Evolutionary conservation across 2,888 invertebrate genomes (phyloP).

Genomic region (Heliconius charithonia): DNA sequence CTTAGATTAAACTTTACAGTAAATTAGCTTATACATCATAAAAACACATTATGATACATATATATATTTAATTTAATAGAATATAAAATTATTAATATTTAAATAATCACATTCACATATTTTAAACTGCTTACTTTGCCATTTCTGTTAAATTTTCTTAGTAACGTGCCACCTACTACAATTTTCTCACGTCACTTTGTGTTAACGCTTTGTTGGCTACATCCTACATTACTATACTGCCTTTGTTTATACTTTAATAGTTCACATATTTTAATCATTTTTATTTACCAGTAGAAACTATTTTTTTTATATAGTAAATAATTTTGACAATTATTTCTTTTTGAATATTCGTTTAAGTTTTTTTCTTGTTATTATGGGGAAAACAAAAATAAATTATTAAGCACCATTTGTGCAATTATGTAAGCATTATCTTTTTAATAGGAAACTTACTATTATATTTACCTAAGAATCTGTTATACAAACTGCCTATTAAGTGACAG

Average conservation of each 20-base stretch:
- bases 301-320: neutral
- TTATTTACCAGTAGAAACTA: neutral
- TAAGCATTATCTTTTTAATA: too few species aligned
- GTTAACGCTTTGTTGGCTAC: slow-evolving; percentile 35
- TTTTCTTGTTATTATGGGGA: too few species aligned
- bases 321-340: neutral
- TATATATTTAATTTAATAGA: neutral
- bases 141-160: slow-evolving; percentile 9
- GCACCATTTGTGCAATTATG: too few species aligned
- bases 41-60: neutral
- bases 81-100: neutral
- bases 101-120: neutral
- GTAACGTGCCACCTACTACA: slow-evolving; percentile 14
- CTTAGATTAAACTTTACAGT: too few species aligned
- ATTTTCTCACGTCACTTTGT: slow-evolving; percentile 31
- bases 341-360: neutral
- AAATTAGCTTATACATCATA: too few species aligned
- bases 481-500: too few species aligned
- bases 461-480: too few species aligned
- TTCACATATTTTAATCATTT: slow-evolving; percentile 8
- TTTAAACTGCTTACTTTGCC: neutral
- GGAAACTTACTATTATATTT: too few species aligned
- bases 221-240: slow-evolving; percentile 30
- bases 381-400: too few species aligned
- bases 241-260: slow-evolving; percentile 18